phyloP scores from a whole-genome alignment of 2,888 invertebrate genomes.

The Luperina nickerlii region DNA sequence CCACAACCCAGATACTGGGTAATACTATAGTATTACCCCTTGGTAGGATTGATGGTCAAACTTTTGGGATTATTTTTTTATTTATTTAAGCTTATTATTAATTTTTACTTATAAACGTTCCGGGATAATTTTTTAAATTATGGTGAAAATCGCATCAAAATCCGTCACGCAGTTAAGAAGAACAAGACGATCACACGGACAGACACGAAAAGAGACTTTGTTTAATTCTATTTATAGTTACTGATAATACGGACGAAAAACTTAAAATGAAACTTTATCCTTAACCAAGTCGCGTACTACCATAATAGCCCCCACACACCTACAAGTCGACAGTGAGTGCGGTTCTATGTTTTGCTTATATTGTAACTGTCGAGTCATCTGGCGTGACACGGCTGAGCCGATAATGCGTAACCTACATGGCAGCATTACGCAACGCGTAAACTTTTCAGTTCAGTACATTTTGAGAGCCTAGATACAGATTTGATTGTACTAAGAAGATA shows the following conservation, averaged over 20 bases:
- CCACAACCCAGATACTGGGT: neutral
- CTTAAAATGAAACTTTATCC: neutral
- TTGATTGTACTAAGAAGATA: slow-evolving; percentile 12
- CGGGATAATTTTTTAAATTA: neutral
- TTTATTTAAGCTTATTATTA: neutral
- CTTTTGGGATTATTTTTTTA: too few species aligned
- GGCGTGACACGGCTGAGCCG: slow-evolving; percentile 67
- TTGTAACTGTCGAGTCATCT: slow-evolving; percentile 75
- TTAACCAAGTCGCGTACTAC: slow-evolving; percentile 35
- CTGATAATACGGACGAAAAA: neutral
- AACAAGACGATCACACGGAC: neutral
- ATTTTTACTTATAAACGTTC: neutral
- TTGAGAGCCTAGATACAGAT: slow-evolving; percentile 41
- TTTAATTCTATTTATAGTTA: neutral
- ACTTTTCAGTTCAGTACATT: slow-evolving; percentile 63
- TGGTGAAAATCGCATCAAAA: neutral
- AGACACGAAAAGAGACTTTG: neutral
- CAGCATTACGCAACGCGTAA: slow-evolving; percentile 65
- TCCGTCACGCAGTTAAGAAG: neutral
- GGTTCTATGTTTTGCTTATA: slow-evolving; percentile 77
- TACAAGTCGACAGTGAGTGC: slow-evolving; percentile 76
- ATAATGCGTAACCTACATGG: slow-evolving; percentile 70
- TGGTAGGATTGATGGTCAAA: neutral
- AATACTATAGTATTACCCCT: too few species aligned
- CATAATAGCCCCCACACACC: slow-evolving; percentile 62